A percentile compares a stretch with the other conserved stretches of the same genome.
These are phyloP conservation scores for Pterostichus niger DNA, from an alignment of 2,888 invertebrate species.

Conservation along the genomic window DNA sequence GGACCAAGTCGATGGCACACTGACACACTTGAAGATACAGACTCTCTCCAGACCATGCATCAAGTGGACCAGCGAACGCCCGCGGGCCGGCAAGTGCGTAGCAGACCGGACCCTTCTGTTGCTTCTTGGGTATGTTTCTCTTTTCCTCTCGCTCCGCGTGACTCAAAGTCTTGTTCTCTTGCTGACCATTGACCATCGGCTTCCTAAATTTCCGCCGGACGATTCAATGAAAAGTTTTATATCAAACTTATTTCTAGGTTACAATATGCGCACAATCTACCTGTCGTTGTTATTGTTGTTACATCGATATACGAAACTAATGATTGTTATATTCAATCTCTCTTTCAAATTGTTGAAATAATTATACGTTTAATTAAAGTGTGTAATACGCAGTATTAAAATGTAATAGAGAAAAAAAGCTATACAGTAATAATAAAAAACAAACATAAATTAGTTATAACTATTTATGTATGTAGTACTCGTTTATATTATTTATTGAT, in stretches of 20 bases:
- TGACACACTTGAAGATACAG: conserved; percentile 57
- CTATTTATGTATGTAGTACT: too few relatives aligned
- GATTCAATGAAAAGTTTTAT: conserved; percentile 19
- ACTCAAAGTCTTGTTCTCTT: conserved; percentile 4
- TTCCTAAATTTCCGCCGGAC: conserved; percentile 30
- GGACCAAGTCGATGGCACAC: conserved; percentile 49
- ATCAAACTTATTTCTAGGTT: conserved; percentile 39
- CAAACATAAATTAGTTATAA: too few relatives aligned
- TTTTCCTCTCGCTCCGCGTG: not conserved
- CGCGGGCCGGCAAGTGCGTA: conserved; percentile 18
- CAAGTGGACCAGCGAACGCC: conserved; percentile 35
- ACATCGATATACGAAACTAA: not conserved
- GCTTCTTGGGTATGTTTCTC: not conserved
- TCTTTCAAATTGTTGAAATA: conserved; percentile 44
- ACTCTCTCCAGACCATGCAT: conserved; percentile 50
- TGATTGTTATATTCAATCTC: conserved; percentile 37
- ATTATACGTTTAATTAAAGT: conserved; percentile 15
- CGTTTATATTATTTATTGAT: too few relatives aligned
- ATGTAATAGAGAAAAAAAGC: too few relatives aligned
- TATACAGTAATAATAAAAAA: too few relatives aligned
- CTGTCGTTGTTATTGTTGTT: conserved; percentile 18
- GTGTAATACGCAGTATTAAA: too few relatives aligned
- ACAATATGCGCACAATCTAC: conserved; percentile 29
- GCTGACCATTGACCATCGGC: conserved; percentile 43
- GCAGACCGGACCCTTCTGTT: conserved; percentile 20